phyloP scores from a whole-genome alignment of 2,888 invertebrate genomes.

The Pristionchus arcanus region DNA sequence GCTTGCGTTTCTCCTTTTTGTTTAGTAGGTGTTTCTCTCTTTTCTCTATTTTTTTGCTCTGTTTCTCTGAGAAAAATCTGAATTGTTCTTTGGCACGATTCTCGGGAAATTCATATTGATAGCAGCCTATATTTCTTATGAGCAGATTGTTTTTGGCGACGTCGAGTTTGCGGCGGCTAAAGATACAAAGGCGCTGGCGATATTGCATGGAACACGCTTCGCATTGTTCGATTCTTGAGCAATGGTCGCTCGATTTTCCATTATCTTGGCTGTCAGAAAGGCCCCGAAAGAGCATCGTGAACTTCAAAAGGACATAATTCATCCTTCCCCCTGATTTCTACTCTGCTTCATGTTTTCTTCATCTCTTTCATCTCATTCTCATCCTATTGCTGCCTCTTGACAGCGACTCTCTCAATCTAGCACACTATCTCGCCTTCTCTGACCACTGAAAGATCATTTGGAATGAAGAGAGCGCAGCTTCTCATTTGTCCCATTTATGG shows the following conservation, averaged over 20 bases:
- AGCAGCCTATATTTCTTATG: not conserved
- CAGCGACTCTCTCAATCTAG: not conserved
- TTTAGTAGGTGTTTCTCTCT: not conserved
- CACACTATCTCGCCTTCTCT: not conserved
- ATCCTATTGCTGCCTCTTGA: not conserved
- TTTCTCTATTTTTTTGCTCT: not conserved
- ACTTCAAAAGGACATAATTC: not conserved
- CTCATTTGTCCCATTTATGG: conserved; percentile 26
- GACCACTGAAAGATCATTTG: not conserved
- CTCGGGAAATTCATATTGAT: not conserved
- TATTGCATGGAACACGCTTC: not conserved
- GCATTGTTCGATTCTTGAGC: not conserved
- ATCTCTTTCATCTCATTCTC: conserved; percentile 5
- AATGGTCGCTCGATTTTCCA: not conserved
- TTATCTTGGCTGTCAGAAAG: not conserved
- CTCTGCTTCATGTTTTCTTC: not conserved
- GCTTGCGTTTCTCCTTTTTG: not conserved
- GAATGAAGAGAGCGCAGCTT: not conserved
- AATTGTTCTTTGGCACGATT: not conserved
- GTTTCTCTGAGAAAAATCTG: not conserved
- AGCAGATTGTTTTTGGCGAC: not conserved
- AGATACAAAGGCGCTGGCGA: not conserved
- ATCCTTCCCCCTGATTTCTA: not conserved
- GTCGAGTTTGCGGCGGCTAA: not conserved
- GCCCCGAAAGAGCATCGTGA: no score